Conservation (phyloP, 64 coral and sea anemone species). For the Montipora capricornis region DNA sequence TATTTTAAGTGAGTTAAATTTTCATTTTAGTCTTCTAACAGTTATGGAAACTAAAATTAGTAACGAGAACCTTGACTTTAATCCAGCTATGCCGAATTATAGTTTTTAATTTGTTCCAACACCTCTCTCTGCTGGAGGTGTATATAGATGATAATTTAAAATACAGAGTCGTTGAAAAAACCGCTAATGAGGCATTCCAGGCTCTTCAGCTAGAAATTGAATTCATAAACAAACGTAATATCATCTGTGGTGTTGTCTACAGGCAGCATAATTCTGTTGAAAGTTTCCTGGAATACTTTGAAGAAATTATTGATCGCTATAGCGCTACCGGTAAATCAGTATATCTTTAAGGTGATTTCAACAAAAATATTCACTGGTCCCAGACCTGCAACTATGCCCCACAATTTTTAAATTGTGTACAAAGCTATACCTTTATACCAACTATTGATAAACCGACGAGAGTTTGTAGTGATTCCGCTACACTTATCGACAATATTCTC, state of each 20-base stretch:
- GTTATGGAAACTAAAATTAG: slow-evolving; percentile 51
- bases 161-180: slow-evolving; percentile 43
- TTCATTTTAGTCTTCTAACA: slow-evolving; percentile 37
- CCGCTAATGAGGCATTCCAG: slow-evolving; percentile 20
- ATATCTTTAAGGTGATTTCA: slow-evolving; percentile 18
- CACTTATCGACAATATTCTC: slow-evolving; percentile 29
- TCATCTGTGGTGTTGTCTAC: slow-evolving; percentile 42
- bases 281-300: neutral
- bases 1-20: slow-evolving; percentile 53
- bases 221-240: neutral
- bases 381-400: slow-evolving; percentile 57
- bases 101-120: slow-evolving; percentile 50
- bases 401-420: slow-evolving; percentile 2
- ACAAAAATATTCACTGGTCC: slow-evolving; percentile 18
- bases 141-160: slow-evolving; percentile 4
- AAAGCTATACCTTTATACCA: slow-evolving; percentile 34
- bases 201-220: slow-evolving; percentile 34
- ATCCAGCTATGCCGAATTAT: slow-evolving; percentile 45
- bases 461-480: slow-evolving; percentile 2
- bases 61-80: slow-evolving; percentile 52
- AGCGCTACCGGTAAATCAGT: slow-evolving; percentile 10
- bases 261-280: slow-evolving; percentile 42
- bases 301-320: slow-evolving; percentile 25
- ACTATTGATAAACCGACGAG: slow-evolving; percentile 37
- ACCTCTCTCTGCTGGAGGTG: neutral